Evolutionary conservation across 2,888 invertebrate genomes (phyloP).

Genomic region (Tenodera sinensis): DNA sequence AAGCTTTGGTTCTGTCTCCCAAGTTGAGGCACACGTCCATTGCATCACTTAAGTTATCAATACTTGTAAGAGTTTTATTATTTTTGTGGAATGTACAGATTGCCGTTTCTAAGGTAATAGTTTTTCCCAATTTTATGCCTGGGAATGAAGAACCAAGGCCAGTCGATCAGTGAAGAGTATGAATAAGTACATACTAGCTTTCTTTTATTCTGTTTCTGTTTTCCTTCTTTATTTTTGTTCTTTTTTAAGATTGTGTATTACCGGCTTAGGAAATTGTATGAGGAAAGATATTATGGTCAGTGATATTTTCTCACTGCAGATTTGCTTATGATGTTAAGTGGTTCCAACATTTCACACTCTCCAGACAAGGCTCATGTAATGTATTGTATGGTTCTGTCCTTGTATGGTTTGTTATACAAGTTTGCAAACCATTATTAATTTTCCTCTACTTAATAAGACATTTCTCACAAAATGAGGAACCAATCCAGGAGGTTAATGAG

Average conservation of each 20-base stretch:
- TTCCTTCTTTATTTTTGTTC: background rate
- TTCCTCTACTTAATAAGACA: slow-evolving; percentile 9
- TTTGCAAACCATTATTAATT: background rate
- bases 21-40: background rate
- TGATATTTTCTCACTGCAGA: background rate
- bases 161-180: background rate
- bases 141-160: background rate
- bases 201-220: background rate
- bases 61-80: background rate
- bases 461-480: background rate
- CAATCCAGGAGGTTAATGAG: background rate
- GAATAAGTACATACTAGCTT: background rate
- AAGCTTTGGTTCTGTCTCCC: background rate
- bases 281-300: background rate
- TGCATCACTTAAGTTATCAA: background rate
- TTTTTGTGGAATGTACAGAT: background rate
- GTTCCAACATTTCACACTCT: background rate
- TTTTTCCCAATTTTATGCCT: background rate
- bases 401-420: background rate
- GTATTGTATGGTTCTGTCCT: background rate
- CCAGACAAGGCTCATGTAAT: background rate
- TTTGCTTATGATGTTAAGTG: background rate
- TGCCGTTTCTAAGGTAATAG: background rate
- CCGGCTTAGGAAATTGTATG: background rate
- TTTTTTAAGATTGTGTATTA: background rate